These are phyloP conservation scores for Myxocyprinus asiaticus DNA, from an alignment of 2,113 vertebrate species.

Conservation along the genomic window DNA sequence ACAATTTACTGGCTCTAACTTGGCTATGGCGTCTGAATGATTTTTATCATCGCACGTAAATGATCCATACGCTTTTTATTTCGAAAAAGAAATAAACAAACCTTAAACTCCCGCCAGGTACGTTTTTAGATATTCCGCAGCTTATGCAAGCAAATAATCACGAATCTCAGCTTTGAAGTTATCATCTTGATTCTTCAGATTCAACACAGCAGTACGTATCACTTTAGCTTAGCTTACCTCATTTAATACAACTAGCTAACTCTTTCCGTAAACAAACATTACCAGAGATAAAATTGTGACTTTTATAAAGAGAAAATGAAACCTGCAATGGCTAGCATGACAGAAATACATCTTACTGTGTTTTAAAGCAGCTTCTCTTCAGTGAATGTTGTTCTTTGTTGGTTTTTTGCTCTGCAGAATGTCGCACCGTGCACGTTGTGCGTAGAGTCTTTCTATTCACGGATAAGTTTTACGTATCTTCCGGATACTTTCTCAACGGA, in stretches of 20 bases:
- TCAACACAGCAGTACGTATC: neutral
- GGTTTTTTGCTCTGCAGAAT: conserved; percentile 42
- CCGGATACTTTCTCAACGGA: neutral
- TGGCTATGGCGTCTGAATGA: neutral
- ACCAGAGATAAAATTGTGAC: neutral
- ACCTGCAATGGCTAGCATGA: neutral
- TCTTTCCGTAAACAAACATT: neutral
- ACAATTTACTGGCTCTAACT: too few species aligned
- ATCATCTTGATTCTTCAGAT: too few species aligned
- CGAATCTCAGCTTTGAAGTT: neutral
- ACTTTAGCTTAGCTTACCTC: conserved; percentile 23
- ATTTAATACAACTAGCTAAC: neutral
- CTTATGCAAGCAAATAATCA: neutral
- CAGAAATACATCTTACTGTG: conserved; percentile 21
- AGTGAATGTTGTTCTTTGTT: neutral
- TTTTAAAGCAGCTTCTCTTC: conserved; percentile 25
- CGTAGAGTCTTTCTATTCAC: conserved; percentile 36
- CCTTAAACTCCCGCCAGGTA: too few species aligned
- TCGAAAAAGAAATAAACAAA: too few species aligned
- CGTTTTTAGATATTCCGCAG: neutral
- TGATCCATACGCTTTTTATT: too few species aligned
- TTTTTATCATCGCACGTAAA: too few species aligned
- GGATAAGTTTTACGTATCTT: neutral
- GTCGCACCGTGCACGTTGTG: conserved; percentile 54
- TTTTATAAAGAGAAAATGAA: neutral